Percentiles rank a stretch among this genome's conserved stretches.
Conservation (phyloP, 1,140 invertebrate genomes). For the Brachionus rubens region DNA sequence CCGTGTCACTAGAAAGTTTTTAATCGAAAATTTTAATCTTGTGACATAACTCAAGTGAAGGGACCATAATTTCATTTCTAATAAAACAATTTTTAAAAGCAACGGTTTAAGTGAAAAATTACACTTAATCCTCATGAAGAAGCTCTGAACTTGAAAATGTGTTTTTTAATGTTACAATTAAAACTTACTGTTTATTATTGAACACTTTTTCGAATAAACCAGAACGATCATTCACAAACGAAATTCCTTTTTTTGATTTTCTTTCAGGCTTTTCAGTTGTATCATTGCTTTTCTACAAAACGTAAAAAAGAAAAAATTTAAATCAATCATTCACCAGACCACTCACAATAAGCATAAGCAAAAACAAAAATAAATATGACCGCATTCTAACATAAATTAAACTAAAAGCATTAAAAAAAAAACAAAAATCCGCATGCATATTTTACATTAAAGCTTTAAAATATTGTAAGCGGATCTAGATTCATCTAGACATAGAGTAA, state of each 20-base stretch:
- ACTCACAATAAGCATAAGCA: neutral
- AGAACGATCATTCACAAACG: constrained; percentile 4
- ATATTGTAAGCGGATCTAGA: neutral
- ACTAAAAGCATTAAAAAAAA: neutral
- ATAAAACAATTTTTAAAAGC: too few relatives aligned
- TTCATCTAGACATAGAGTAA: neutral
- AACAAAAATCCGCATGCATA: neutral
- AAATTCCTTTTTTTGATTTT: constrained; percentile 4
- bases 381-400: neutral
- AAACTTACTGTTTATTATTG: constrained; percentile 22
- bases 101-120: too few relatives aligned
- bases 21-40: too few relatives aligned
- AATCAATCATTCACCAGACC: neutral
- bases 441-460: neutral
- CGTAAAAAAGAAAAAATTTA: neutral
- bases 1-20: too few relatives aligned
- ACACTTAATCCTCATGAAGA: too few relatives aligned
- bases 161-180: neutral
- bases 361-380: neutral
- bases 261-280: constrained; percentile 22
- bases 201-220: constrained; percentile 31
- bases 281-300: constrained; percentile 6
- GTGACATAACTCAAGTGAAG: too few relatives aligned
- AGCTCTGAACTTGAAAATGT: neutral
- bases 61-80: too few relatives aligned